phyloP scores from a whole-genome alignment of 2,113 vertebrate species.

The Catharus bicknelli region DNA sequence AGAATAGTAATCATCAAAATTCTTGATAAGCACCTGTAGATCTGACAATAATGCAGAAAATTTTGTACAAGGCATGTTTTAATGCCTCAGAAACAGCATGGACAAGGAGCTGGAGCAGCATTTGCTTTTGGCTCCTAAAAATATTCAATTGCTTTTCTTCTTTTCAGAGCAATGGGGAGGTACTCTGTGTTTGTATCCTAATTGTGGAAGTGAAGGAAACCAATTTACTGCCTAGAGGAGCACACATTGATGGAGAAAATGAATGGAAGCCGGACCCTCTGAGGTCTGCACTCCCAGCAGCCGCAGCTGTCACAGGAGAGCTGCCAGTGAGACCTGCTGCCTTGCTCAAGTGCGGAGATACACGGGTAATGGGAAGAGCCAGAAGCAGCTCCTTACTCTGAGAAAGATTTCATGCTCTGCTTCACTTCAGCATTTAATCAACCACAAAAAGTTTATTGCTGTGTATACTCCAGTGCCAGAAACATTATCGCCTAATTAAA shows the following conservation, averaged over 20 bases:
- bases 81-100: neutral
- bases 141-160: neutral
- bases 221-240: neutral
- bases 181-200: neutral
- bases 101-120: neutral
- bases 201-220: neutral
- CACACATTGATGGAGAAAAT: neutral
- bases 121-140: neutral
- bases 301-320: neutral
- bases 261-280: neutral
- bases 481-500: conserved; percentile 73
- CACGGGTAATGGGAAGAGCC: neutral
- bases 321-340: neutral
- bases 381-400: conserved; percentile 4
- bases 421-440: conserved; percentile 67
- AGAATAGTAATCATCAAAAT: neutral
- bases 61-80: neutral
- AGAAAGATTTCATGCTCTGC: conserved; percentile 52
- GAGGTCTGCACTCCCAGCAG: neutral
- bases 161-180: neutral
- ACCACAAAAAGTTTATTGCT: conserved; percentile 60
- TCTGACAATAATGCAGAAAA: neutral
- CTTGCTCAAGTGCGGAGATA: neutral
- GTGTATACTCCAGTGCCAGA: conserved; percentile 15
- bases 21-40: neutral